phyloP scores from a whole-genome alignment of 2,113 vertebrate genomes.

The Lagopus muta region DNA sequence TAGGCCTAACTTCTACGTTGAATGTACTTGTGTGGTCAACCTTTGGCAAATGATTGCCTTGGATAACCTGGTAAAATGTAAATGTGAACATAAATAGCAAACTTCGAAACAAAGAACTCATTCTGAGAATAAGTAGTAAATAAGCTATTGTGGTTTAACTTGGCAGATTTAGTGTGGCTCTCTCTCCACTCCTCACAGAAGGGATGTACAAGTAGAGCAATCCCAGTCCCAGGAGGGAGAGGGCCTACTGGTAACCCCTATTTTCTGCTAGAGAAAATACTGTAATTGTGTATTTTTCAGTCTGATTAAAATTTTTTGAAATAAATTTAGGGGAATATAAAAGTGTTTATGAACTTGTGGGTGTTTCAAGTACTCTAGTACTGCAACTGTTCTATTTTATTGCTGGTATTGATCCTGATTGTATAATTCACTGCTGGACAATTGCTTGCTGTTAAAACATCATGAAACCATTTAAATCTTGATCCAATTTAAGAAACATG shows the following conservation, averaged over 20 bases:
- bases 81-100: background rate
- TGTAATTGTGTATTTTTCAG: background rate
- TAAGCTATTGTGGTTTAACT: background rate
- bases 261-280: background rate
- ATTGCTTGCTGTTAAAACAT: background rate
- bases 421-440: background rate
- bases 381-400: background rate
- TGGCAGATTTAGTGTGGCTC: background rate
- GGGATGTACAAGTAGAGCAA: background rate
- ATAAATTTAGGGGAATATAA: background rate
- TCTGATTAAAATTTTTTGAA: background rate
- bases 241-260: fast-evolving
- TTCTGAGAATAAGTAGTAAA: background rate
- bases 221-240: no score
- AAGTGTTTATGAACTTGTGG: background rate
- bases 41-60: background rate
- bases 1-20: background rate
- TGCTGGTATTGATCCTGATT: background rate
- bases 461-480: background rate
- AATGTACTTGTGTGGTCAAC: fast-evolving
- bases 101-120: background rate
- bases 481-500: background rate
- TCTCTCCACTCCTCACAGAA: background rate
- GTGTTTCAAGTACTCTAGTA: background rate
- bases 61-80: background rate